Evolutionary conservation across 2,113 vertebrate genomes (phyloP), one percentile per base, ranked within the genome.

Genomic region (Rhegmatorhina hoffmannsi): DNA sequence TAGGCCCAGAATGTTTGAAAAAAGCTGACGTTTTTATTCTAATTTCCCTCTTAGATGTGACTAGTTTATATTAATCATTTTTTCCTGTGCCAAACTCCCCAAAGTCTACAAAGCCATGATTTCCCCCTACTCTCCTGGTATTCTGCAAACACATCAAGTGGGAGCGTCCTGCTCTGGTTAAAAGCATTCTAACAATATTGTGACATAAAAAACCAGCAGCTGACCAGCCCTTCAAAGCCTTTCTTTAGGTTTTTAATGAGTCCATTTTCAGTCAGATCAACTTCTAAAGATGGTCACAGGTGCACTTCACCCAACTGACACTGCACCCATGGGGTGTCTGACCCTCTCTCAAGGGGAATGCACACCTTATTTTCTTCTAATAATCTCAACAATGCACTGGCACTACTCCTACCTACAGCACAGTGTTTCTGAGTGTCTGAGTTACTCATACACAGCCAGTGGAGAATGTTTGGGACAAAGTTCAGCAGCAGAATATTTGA

Each of bases 361-460:
- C 24, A 62, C 33, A 36, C 23, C 10, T 31, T 7, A 19, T 25
- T 70, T 82, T 33, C 62, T 70, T 44, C 31, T 29, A 46, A 8
- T n/a, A 69, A 40, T 31, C 24, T 11, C 15, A 15, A 24, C 40
- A 7, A 29, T 63, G 38, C 36, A 40, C 36, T 25, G 36, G 60
- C 36, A 63, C 60, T 29, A 19, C 17, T 17, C 14, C 14, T 47
- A 47, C 40, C 47, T n/a, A 29, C 14, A 67, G 24, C 16, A 26
- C 0, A 13, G 64, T 5, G n/a, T 17, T 53, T 63, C 6, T 64
- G 26, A 72, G 59, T 36, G 40, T 16, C 28, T 34, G 31, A 23
- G 16, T 20, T n/a, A 44, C 14, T 69, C 21, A 36, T 17, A 40
- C 19, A 24, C 0, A 0, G 47, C 6, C 36, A 40, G 19, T 11